Evolutionary conservation across 2,113 vertebrate genomes (phyloP).

Genomic region (Parus major): DNA sequence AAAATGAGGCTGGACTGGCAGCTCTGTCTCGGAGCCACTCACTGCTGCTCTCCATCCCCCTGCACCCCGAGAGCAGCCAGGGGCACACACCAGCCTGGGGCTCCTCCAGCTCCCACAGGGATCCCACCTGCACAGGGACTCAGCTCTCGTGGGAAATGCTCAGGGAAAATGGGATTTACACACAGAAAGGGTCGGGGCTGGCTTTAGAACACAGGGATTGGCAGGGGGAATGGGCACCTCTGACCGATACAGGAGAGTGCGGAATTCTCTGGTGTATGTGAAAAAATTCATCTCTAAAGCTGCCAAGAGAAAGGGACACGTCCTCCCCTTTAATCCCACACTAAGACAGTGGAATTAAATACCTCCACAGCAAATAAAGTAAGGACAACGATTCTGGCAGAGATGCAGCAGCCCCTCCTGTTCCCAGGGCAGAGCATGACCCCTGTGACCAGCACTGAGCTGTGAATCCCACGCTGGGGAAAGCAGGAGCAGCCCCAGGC

Average conservation of each 20-base stretch:
- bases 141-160: not conserved
- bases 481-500: not conserved
- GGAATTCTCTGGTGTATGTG: not conserved
- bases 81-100: not conserved
- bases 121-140: not conserved
- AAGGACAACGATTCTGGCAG: not conserved
- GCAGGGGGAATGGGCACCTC: not conserved
- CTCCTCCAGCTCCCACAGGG: not conserved
- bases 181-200: accelerated
- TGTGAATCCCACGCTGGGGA: not conserved
- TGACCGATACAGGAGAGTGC: not conserved
- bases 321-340: not conserved
- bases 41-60: not conserved
- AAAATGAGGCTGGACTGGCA: not conserved
- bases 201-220: not conserved
- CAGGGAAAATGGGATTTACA: not conserved
- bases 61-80: accelerated
- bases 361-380: not conserved
- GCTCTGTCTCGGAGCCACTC: not conserved
- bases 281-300: not conserved
- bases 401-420: not conserved
- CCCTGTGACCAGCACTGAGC: not conserved
- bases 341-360: not conserved
- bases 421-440: not conserved
- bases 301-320: not conserved